These are phyloP conservation scores for Hestina assimilis DNA, from an alignment of 1,140 invertebrate species.

Conservation along the genomic window DNA sequence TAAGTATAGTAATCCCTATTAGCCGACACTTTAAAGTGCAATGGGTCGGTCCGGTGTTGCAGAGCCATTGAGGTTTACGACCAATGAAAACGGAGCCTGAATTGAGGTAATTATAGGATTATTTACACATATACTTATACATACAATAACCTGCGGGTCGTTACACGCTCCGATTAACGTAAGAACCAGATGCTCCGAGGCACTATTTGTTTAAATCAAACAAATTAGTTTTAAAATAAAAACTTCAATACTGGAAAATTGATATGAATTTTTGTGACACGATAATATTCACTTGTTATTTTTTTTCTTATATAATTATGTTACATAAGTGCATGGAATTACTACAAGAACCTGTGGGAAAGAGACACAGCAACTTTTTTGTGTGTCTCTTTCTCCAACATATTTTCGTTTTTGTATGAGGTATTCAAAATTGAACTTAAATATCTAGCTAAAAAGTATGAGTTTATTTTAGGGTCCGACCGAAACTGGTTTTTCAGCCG, in stretches of 20 bases:
- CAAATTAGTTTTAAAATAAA: constrained; percentile 17
- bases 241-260: constrained; percentile 6
- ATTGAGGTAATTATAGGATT: constrained; percentile 66
- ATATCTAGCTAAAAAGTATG: no score
- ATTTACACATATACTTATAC: constrained; percentile 47
- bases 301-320: not conserved
- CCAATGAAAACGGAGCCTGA: constrained; percentile 58
- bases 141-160: no score
- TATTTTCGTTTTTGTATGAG: no score
- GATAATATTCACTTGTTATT: not conserved
- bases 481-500: no score
- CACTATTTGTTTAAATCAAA: constrained; percentile 22
- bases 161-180: constrained; percentile 25
- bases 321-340: no score
- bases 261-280: not conserved
- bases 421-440: no score
- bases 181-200: constrained; percentile 24
- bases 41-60: constrained; percentile 54
- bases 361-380: no score
- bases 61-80: constrained; percentile 63
- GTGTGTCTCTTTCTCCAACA: no score
- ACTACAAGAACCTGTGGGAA: no score
- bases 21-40: constrained; percentile 62
- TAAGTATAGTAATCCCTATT: constrained; percentile 68
- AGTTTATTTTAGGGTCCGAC: no score